Conservation (phyloP, 2,113 vertebrate species). For the Anser cygnoides region DNA sequence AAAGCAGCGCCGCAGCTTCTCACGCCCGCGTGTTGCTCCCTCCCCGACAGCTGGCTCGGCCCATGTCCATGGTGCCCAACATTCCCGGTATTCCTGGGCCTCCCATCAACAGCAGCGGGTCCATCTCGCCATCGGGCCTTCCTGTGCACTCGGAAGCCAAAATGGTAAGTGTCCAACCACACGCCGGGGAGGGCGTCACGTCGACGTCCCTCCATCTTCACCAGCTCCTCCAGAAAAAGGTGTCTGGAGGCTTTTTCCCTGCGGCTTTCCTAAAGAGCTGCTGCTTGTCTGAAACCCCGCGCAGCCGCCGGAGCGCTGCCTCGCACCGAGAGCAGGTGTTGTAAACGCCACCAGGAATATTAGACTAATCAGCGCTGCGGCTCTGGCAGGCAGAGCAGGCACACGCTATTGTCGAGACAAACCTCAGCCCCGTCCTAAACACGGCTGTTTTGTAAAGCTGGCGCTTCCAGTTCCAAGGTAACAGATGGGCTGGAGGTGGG, state of each 20-base stretch:
- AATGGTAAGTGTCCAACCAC: conserved; percentile 82
- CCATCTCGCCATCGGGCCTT: conserved; percentile 91
- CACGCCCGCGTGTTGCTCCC: background rate
- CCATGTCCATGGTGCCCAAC: conserved; percentile 93
- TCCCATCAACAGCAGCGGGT: conserved; percentile 87
- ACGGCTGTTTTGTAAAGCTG: background rate
- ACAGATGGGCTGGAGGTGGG: conserved; percentile 68
- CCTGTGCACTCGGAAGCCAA: conserved; percentile 91
- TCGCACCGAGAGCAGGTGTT: background rate
- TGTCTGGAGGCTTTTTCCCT: background rate
- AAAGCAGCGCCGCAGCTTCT: background rate
- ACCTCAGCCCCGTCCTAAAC: background rate
- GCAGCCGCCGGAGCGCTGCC: background rate
- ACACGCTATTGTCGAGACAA: background rate
- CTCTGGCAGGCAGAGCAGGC: background rate
- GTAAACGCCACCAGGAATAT: background rate
- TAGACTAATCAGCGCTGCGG: background rate
- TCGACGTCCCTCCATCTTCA: background rate
- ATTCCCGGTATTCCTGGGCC: conserved; percentile 97
- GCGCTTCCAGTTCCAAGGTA: conserved; percentile 28
- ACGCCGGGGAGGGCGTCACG: background rate
- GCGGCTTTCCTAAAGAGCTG: fast-evolving
- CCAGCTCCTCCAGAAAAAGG: background rate
- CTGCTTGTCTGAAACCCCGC: fast-evolving
- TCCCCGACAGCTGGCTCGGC: conserved; percentile 86